Evolutionary conservation across 2,888 invertebrate genomes (phyloP), one percentile per base, ranked within the genome.

Genomic region (Pecten maximus): DNA sequence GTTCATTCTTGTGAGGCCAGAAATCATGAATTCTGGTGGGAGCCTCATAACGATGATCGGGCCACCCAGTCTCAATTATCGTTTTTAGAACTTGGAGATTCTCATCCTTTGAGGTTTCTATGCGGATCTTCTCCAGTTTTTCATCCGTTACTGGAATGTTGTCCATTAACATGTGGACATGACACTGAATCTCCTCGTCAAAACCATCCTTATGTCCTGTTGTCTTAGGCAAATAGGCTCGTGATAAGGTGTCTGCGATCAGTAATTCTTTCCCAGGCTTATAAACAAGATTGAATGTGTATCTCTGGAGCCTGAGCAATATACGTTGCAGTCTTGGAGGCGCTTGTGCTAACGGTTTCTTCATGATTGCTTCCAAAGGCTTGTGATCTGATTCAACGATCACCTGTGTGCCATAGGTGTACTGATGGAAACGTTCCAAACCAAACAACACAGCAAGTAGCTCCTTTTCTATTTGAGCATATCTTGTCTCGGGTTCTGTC

Each of bases 401-500:
- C 35, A 91, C 40, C 15, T 90, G 74, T 12, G 86, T 40, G 16
- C 91, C 89, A 89, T 39, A 90, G 0, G 88, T 88, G 35, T 89
- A 91, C 44, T 89, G 88, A 87, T 86, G 91, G 89, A 88, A 92
- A 74, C 89, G 89, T 88, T 39, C 87, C 40, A 90, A 92, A 40
- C 91, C 90, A 87, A 89, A 93, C 12, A 88, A 19, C 28, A 91
- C 88, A 23, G 90, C 92, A 10, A 90, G 87, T 40, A 89, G 88
- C 54, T 90, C 92, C 35, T 92, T 91, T 50, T 92, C 91, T 6
- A 91, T 91, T 44, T 90, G 91, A 19, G 92, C 90, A 86, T 93
- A 93, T 88, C 90, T 89, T 40, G 89, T 90, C 40, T 93, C 91
- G 28, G 91, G 50, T 89, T 35, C 39, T 12, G 91, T 92, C n/a